Percentiles rank a stretch among this genome's conserved stretches.
phyloP scores from a whole-genome alignment of 1,140 invertebrate species.

The Bicyclus anynana region DNA sequence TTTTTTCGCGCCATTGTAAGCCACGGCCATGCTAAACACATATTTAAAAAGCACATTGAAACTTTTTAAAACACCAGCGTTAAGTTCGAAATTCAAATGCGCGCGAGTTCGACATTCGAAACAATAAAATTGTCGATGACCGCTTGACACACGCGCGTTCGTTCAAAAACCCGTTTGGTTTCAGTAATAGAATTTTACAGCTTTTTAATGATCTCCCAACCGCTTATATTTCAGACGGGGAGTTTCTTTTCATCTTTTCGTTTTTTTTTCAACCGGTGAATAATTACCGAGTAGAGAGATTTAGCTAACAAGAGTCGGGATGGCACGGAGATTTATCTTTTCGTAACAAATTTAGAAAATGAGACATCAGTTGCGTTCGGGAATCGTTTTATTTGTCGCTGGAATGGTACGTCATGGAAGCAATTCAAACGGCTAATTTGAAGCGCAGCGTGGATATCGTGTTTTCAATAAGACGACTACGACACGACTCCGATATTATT shows the following conservation, averaged over 20 bases:
- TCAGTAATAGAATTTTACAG: slow-evolving; percentile 66
- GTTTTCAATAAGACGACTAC: neutral
- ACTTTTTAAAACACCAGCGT: slow-evolving; percentile 15
- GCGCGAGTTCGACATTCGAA: slow-evolving; percentile 10
- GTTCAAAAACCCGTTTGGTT: slow-evolving; percentile 42
- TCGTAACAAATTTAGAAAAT: slow-evolving; percentile 74
- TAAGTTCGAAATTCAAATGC: slow-evolving; percentile 36
- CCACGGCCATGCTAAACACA: slow-evolving; percentile 5
- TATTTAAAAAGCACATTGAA: slow-evolving; percentile 19
- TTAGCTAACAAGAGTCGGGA: slow-evolving; percentile 69
- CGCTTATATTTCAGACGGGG: slow-evolving; percentile 59
- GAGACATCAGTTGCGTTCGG: slow-evolving; percentile 57
- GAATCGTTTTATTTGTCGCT: slow-evolving; percentile 39
- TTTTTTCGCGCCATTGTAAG: slow-evolving; percentile 48
- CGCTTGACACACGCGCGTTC: slow-evolving; percentile 34
- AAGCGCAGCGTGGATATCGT: slow-evolving; percentile 26
- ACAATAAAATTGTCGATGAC: slow-evolving; percentile 28
- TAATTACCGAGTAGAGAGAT: slow-evolving; percentile 65
- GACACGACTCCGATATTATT: neutral
- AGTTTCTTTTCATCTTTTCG: slow-evolving; percentile 58
- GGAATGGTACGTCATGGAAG: slow-evolving; percentile 41
- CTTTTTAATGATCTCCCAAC: slow-evolving; percentile 69
- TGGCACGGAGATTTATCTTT: slow-evolving; percentile 69
- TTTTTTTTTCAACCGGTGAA: slow-evolving; percentile 58
- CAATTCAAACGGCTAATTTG: slow-evolving; percentile 69